A percentile compares a stretch with the other conserved stretches of the same genome.
Evolutionary conservation across 2,113 vertebrate genomes (phyloP).

Genomic region (Lamprotornis superbus): DNA sequence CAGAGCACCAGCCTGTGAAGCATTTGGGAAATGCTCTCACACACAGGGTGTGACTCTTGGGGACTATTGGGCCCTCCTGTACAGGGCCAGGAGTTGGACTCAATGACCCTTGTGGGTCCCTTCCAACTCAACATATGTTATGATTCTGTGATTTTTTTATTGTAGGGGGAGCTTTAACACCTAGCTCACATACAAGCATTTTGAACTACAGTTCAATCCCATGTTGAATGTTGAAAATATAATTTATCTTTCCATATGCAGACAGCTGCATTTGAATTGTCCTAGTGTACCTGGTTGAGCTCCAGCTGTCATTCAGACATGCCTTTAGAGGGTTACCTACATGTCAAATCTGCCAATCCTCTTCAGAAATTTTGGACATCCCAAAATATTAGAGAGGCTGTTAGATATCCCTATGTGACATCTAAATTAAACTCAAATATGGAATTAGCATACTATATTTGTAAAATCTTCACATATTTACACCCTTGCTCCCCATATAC

Average conservation of each 20-base stretch:
- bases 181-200: not conserved
- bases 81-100: not conserved
- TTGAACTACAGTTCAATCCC: not conserved
- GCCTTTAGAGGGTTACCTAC: not conserved
- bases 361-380: not conserved
- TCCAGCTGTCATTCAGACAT: not conserved
- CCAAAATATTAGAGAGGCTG: not conserved
- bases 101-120: not conserved
- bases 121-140: not conserved
- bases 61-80: not conserved
- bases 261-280: not conserved
- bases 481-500: rapidly evolving
- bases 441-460: not conserved
- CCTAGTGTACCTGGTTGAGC: not conserved
- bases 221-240: not conserved
- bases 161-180: not conserved
- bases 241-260: not conserved
- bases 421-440: not conserved
- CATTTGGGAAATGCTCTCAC: not conserved
- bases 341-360: not conserved
- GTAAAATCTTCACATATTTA: not conserved
- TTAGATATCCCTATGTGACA: not conserved
- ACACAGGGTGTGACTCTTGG: not conserved
- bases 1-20: not conserved
- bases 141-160: not conserved